A percentile compares a stretch with the other conserved stretches of the same genome.
Evolutionary conservation across 2,888 invertebrate genomes (phyloP).

Genomic region (Plusia festucae): DNA sequence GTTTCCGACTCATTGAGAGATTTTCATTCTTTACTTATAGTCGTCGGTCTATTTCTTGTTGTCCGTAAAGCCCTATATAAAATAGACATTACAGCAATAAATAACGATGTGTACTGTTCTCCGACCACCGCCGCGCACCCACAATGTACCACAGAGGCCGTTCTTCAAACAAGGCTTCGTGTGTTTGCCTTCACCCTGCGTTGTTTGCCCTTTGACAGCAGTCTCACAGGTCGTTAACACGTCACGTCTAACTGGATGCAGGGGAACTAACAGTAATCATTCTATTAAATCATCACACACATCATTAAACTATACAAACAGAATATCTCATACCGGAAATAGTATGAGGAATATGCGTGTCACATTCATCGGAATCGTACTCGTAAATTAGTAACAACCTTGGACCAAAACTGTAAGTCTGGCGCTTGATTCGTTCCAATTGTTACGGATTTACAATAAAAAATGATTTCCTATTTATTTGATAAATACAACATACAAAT

Average conservation of each 20-base stretch:
- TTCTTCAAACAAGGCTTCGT: conserved; percentile 71
- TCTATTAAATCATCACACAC: conserved; percentile 73
- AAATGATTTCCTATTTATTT: conserved; percentile 39
- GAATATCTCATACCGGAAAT: conserved; percentile 67
- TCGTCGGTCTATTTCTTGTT: background rate
- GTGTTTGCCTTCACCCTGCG: conserved; percentile 74
- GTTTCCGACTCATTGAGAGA: background rate
- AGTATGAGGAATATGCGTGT: conserved; percentile 43
- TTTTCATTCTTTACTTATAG: background rate
- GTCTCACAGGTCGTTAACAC: conserved; percentile 88
- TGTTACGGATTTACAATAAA: conserved; percentile 31
- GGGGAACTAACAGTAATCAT: conserved; percentile 58
- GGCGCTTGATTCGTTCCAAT: conserved; percentile 20
- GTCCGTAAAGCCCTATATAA: background rate
- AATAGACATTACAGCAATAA: conserved; percentile 3
- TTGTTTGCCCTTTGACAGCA: conserved; percentile 88
- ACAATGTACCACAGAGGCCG: conserved; percentile 75
- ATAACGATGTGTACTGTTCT: conserved; percentile 27
- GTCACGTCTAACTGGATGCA: conserved; percentile 80
- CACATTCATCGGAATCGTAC: conserved; percentile 33
- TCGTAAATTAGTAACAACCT: conserved; percentile 51
- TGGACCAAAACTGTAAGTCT: conserved; percentile 39
- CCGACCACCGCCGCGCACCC: conserved; percentile 74
- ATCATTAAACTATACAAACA: conserved; percentile 70
- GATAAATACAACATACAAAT: conserved; percentile 48